Conservation (phyloP, 2,113 vertebrate genomes). For the Pardalotus punctatus region DNA sequence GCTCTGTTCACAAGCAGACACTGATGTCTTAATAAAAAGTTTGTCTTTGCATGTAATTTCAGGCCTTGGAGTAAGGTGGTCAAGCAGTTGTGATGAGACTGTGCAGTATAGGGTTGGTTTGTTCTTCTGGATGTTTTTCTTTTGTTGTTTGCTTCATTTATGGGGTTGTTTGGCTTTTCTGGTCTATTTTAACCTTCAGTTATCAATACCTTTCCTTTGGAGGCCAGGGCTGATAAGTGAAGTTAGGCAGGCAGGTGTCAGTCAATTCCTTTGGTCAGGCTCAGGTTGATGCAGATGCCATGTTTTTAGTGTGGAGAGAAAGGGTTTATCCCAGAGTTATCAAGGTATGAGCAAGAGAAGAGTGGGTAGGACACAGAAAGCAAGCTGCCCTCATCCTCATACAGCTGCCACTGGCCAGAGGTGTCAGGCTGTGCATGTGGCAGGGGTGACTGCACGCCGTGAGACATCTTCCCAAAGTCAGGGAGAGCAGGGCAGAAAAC, state of each 20-base stretch:
- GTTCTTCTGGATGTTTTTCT: neutral
- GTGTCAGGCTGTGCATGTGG: neutral
- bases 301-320: neutral
- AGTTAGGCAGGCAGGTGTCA: neutral
- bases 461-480: slow-evolving; percentile 56
- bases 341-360: neutral
- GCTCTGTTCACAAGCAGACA: neutral
- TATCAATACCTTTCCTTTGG: neutral
- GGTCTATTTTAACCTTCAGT: neutral
- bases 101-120: neutral
- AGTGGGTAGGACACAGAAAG: neutral
- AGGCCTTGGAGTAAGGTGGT: neutral
- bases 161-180: too few relatives aligned
- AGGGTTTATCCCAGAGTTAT: neutral
- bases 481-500: neutral
- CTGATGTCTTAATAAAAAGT: neutral
- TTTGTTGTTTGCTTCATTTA: neutral
- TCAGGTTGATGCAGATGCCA: neutral
- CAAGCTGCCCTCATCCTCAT: neutral
- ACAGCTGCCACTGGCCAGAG: neutral
- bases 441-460: neutral
- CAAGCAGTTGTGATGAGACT: neutral
- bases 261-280: neutral
- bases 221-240: neutral
- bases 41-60: neutral